Base-by-base conservation (phyloP, 2,113 vertebrate species). In the Bothrops jararaca region DNA sequence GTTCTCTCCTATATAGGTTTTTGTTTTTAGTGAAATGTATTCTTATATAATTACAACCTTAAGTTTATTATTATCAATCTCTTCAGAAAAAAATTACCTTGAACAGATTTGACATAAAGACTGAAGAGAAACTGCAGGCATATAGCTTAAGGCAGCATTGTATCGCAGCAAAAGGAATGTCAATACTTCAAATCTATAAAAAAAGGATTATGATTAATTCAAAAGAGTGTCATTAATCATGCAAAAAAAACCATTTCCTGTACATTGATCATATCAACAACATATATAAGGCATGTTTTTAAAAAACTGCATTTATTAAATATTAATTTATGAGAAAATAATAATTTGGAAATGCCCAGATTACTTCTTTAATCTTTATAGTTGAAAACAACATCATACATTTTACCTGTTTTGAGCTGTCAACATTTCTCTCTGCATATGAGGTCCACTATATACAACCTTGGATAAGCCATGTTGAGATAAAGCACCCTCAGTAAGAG, bases 111-210 rank as follows among this genome's bases (percentile, higher is more conserved):
- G 99, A 97, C 99, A 99, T 94, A 99, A 96, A 1, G 99, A 99
- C 94, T 99, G 99, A 94, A 99, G 98, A 95, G 99, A 99, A 94
- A 98, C 97, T 94, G 97, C 93, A 95, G 98, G 98, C 99, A 99
- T 98, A 96, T 98, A 98, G 96, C 98, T 98, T 97, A 99, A 98
- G 95, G 98, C 98, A 96, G 98, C 98, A 69, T 99, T 99, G 97
- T 99, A 99, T 96, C 99, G 99, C 94, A 99, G 97, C 95, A 99
- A 97, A 95, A 99, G 98, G 96, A 99, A 99, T 92, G 98, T 98
- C 98, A 99, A 97, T 89, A 99, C 99, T 97, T 99, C 99, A 97
- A 99, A 99, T 96, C 99, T 99, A 85, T 89, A 94, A 97, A 95
- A 94, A 90, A 88, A 91, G 23, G 92, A 89, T 89, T 95, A 58